phyloP scores from a whole-genome alignment of 2,888 invertebrate genomes.

The Hemaris fuciformis region DNA sequence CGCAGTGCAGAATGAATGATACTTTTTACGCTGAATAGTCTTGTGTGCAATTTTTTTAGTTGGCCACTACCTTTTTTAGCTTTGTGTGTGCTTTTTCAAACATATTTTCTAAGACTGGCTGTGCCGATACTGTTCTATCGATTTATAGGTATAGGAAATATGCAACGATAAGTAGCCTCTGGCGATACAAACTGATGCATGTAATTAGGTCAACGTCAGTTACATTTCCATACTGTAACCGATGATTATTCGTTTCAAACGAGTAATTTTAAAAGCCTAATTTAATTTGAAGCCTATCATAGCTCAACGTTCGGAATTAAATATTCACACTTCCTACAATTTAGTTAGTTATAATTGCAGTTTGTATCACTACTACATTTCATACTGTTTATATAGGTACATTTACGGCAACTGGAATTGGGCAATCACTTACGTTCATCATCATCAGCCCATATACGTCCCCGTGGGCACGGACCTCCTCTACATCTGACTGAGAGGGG shows the following conservation, averaged over 20 bases:
- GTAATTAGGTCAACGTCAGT: slow-evolving; percentile 25
- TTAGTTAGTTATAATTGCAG: neutral
- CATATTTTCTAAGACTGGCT: neutral
- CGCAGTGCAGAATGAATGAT: slow-evolving; percentile 66
- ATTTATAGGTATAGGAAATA: neutral
- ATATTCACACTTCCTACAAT: neutral
- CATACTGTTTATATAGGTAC: neutral
- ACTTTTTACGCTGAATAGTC: slow-evolving; percentile 62
- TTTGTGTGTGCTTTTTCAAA: slow-evolving; percentile 13
- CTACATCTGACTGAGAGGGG: too few relatives aligned
- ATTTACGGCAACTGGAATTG: neutral
- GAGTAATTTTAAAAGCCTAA: neutral
- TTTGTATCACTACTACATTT: neutral
- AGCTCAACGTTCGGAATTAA: neutral
- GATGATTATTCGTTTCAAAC: neutral
- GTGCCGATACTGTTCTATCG: neutral
- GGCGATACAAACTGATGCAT: slow-evolving; percentile 21
- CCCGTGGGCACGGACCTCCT: too few relatives aligned
- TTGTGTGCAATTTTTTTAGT: slow-evolving; percentile 42
- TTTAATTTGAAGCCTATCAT: neutral
- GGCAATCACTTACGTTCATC: too few relatives aligned
- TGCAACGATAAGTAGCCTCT: slow-evolving; percentile 13
- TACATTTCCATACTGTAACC: neutral
- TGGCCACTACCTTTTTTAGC: slow-evolving; percentile 33
- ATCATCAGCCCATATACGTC: too few relatives aligned